Evolutionary conservation across 2,113 vertebrate genomes (phyloP).

Genomic region (Synodontis membranacea): DNA sequence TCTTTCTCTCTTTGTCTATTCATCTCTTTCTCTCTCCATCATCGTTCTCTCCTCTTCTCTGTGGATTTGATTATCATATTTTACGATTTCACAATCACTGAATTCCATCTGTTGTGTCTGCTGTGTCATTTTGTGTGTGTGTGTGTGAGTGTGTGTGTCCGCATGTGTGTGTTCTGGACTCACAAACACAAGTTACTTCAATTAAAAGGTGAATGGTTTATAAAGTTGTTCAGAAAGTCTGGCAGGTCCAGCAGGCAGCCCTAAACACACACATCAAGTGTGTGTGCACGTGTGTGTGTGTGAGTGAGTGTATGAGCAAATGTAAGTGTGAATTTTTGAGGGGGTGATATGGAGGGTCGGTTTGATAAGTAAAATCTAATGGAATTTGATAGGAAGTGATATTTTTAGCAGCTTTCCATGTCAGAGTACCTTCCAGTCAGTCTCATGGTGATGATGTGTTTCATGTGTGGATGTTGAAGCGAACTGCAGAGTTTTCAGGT

Average conservation of each 20-base stretch:
- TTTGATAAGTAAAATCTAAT: no score
- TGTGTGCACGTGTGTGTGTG: no score
- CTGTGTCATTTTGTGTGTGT: constrained; percentile 11
- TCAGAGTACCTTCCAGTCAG: not conserved
- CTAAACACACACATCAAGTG: not conserved
- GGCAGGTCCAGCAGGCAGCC: not conserved
- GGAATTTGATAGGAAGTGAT: no score
- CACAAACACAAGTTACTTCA: not conserved
- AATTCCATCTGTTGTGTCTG: constrained; percentile 55
- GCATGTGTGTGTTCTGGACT: constrained; percentile 27
- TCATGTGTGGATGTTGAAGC: constrained; percentile 12
- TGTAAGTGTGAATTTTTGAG: no score
- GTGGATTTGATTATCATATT: constrained; percentile 54
- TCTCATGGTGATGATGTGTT: not conserved
- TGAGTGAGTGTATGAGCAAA: no score
- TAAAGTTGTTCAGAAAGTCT: not conserved
- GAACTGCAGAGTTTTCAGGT: constrained; percentile 59
- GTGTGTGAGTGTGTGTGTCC: constrained; percentile 47
- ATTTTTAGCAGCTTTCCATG: not conserved
- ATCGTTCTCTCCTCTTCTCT: not conserved
- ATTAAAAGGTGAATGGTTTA: not conserved
- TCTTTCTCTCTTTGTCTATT: not conserved
- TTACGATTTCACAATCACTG: constrained; percentile 49
- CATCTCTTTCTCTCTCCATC: not conserved
- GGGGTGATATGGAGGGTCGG: no score